These are phyloP conservation scores for Eurytoma adleriae DNA, from an alignment of 2,888 invertebrate genomes.

Conservation along the genomic window DNA sequence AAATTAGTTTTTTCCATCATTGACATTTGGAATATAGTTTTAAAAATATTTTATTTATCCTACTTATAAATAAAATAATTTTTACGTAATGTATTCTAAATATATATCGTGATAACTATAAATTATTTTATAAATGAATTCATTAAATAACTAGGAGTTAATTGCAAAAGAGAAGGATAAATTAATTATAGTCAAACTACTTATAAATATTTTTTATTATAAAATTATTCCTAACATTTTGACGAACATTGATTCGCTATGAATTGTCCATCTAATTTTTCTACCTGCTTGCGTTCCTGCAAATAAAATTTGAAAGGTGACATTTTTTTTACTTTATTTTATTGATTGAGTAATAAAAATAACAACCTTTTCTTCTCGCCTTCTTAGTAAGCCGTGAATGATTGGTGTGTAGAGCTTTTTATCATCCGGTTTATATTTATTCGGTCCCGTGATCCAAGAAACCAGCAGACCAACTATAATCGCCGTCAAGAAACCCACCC, in stretches of 20 bases:
- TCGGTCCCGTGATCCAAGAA: constrained; percentile 82
- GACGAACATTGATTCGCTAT: constrained; percentile 52
- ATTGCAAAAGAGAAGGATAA: not conserved
- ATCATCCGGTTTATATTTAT: constrained; percentile 79
- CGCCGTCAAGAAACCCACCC: constrained; percentile 83
- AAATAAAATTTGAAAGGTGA: not conserved
- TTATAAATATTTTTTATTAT: constrained; percentile 50
- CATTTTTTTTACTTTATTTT: not conserved
- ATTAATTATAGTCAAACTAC: not conserved
- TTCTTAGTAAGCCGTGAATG: constrained; percentile 78
- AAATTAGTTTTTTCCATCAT: too few relatives aligned
- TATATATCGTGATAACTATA: too few relatives aligned
- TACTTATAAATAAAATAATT: too few relatives aligned
- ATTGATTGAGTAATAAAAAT: not conserved
- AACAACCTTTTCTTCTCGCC: constrained; percentile 31
- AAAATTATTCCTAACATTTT: constrained; percentile 46
- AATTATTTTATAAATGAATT: too few relatives aligned
- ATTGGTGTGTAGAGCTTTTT: constrained; percentile 82
- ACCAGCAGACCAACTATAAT: constrained; percentile 82
- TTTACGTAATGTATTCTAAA: too few relatives aligned
- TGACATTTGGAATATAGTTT: too few relatives aligned
- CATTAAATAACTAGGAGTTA: too few relatives aligned
- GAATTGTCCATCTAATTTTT: constrained; percentile 56
- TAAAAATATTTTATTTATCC: too few relatives aligned
- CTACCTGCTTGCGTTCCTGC: constrained; percentile 7